Evolutionary conservation across 1,140 invertebrate genomes (phyloP), one percentile per base, ranked within the genome.

Genomic region (Bombus pyrosoma): DNA sequence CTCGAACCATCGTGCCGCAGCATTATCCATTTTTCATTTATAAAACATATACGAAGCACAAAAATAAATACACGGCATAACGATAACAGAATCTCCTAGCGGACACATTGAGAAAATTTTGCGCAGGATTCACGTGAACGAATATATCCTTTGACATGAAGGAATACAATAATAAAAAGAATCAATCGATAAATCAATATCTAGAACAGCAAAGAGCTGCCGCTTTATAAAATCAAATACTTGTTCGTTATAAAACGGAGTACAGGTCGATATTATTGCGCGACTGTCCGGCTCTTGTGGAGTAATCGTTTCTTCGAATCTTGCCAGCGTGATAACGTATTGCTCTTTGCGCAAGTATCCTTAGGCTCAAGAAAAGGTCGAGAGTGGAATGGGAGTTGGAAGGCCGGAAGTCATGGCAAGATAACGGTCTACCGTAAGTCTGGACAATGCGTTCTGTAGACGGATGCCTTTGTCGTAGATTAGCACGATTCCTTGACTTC

Each of bases 381-480:
- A 41, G 39, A 69, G 43, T 57, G 37, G 18, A 12, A 39, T 32
- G 72, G 73, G 77, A 83, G 66, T 53, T 62, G 72, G 59, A 68
- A 34, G 66, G 15, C 71, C 43, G 28, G 37, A 78, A 78, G 47
- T 41, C 43, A n/a, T 22, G 34, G 28, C 53, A 12, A 69, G 82
- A 78, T 78, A 83, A 78, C 43, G 64, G 82, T 78, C 82, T 83
- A 53, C 34, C 28, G 62, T 57, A 53, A 41, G 43, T 77, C 74
- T 68, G 74, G 43, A 78, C 82, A 83, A 78, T 78, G 82, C 71
- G 74, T 47, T 78, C 64, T 10, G n/a, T 57, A 53, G 34, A 6
- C 62, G 39, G n/a, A 66, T 47, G 69, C 83, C 53, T 85, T 88
- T 88, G 87, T 89, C 80, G 84, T 72, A 81, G 87, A 89, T 89